phyloP scores from a whole-genome alignment of 2,888 invertebrate species.

The Heliconius aoede region DNA sequence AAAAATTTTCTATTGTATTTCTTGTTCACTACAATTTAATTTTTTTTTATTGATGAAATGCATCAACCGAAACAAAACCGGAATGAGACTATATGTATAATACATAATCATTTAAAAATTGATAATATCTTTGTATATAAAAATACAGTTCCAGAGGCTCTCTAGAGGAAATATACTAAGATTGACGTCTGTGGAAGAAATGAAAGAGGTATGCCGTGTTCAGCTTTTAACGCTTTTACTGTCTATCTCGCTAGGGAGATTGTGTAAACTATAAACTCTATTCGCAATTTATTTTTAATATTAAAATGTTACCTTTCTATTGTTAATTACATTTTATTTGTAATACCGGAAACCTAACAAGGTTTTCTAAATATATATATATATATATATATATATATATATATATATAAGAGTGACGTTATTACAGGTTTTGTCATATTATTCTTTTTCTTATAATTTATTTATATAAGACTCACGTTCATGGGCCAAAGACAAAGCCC shows the following conservation, averaged over 20 bases:
- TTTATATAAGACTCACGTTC: slow-evolving; percentile 85
- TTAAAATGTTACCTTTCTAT: not conserved
- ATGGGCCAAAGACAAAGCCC: slow-evolving; percentile 95
- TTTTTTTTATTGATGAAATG: not conserved
- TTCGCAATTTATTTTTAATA: not conserved
- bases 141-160: not conserved
- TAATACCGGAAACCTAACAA: too few species aligned
- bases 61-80: too few species aligned
- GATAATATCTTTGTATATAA: not conserved
- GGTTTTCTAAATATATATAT: too few species aligned
- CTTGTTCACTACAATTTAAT: not conserved
- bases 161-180: not conserved
- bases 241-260: not conserved
- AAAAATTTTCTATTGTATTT: not conserved
- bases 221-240: not conserved
- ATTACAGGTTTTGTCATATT: not conserved
- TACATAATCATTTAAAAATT: not conserved
- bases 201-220: not conserved
- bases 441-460: not conserved
- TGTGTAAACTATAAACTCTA: not conserved
- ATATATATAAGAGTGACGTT: not conserved
- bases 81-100: too few species aligned
- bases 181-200: slow-evolving; percentile 1
- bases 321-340: not conserved
- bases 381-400: too few species aligned